Conservation (phyloP, 2,113 vertebrate species). For the Chaetorhynchus papuensis region DNA sequence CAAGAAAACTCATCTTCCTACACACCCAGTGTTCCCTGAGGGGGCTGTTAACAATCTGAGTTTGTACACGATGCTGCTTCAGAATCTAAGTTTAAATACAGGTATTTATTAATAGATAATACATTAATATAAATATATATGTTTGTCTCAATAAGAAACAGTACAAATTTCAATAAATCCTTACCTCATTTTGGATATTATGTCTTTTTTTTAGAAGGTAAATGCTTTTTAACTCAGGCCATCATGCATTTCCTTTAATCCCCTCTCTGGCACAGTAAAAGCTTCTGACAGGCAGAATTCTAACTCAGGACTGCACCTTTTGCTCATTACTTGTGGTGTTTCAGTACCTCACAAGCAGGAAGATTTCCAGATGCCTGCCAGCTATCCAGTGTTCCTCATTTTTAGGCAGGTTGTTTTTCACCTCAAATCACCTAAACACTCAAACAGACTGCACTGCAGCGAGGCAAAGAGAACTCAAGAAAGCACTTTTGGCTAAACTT, state of each 20-base stretch:
- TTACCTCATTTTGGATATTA: background rate
- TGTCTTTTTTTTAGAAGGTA: background rate
- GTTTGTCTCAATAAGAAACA: background rate
- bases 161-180: background rate
- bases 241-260: background rate
- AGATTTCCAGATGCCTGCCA: background rate
- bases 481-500: background rate
- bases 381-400: background rate
- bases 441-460: background rate
- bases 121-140: background rate
- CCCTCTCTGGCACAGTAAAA: background rate
- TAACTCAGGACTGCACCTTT: background rate
- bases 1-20: background rate
- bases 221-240: background rate
- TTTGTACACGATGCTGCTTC: fast-evolving
- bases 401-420: background rate
- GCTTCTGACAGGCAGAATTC: background rate
- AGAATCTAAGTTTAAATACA: background rate
- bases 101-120: background rate
- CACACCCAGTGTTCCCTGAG: background rate
- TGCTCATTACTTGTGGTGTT: background rate
- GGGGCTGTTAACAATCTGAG: background rate
- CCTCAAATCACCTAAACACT: background rate
- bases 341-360: background rate
- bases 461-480: background rate